Evolutionary conservation across 2,113 vertebrate genomes (phyloP).

Genomic region (Hemiprocne comata): DNA sequence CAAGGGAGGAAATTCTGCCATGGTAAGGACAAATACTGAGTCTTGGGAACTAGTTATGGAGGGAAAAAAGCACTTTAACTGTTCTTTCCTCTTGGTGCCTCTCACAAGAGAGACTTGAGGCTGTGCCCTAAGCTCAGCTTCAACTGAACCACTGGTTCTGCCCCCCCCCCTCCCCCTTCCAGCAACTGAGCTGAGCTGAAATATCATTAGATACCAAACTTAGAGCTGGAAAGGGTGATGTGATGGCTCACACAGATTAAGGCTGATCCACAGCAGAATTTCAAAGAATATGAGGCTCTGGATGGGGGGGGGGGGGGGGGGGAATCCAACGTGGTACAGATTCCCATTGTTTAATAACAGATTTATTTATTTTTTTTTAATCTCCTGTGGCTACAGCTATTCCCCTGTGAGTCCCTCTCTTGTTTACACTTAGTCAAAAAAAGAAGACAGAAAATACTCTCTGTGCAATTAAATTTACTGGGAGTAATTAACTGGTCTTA

Average conservation of each 20-base stretch:
- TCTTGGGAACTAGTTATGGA: background rate
- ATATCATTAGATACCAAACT: background rate
- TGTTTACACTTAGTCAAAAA: background rate
- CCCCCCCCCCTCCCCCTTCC: background rate
- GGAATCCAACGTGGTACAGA: accelerated
- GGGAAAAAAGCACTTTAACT: background rate
- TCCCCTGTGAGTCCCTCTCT: background rate
- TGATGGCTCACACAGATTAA: background rate
- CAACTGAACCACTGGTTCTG: background rate
- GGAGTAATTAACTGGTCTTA: background rate
- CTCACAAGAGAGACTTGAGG: background rate
- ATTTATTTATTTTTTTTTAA: background rate
- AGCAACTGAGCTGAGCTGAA: background rate
- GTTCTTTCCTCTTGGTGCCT: background rate
- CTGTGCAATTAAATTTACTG: background rate
- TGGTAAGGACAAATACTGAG: background rate
- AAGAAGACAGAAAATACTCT: background rate
- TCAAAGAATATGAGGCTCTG: background rate
- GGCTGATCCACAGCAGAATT: background rate
- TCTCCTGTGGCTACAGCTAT: background rate
- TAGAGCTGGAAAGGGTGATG: background rate
- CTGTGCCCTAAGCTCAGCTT: background rate
- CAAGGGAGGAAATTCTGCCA: background rate
- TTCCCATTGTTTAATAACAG: background rate
- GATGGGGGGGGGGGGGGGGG: background rate